phyloP scores from a whole-genome alignment of 2,797 vertebrate species.

The Sebastes aleutianus region DNA sequence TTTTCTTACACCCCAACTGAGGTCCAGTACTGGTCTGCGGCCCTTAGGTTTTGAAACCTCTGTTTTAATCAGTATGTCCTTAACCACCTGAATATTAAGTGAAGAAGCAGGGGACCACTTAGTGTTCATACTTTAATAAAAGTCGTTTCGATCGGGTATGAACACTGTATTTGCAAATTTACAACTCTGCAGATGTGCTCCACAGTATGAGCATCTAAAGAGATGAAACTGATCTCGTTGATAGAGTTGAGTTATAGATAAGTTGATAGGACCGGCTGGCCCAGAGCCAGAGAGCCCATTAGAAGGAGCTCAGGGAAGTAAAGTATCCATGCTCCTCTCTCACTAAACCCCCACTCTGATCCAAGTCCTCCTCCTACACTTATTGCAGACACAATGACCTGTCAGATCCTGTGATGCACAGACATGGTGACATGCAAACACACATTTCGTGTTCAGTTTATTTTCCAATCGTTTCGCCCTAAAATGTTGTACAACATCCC shows the following conservation, averaged over 20 bases:
- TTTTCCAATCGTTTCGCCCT: neutral
- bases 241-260: slow-evolving; percentile 29
- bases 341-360: slow-evolving; percentile 33
- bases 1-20: too few relatives aligned
- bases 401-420: neutral
- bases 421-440: neutral
- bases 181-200: slow-evolving; percentile 6
- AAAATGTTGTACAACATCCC: neutral
- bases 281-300: slow-evolving; percentile 55
- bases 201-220: slow-evolving; percentile 1
- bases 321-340: slow-evolving; percentile 14
- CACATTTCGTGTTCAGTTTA: neutral
- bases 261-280: slow-evolving; percentile 30
- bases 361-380: slow-evolving; percentile 21
- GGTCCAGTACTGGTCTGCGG: neutral
- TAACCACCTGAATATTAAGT: neutral
- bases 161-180: neutral
- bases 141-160: neutral
- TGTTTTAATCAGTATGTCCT: neutral
- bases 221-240: slow-evolving; percentile 23
- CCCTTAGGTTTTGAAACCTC: neutral
- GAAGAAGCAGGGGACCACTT: neutral
- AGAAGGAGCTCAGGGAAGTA: slow-evolving; percentile 26
- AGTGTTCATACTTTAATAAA: neutral
- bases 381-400: slow-evolving; percentile 34